Evolutionary conservation across 2,888 invertebrate genomes (phyloP).

Genomic region (Drosophila atripex): DNA sequence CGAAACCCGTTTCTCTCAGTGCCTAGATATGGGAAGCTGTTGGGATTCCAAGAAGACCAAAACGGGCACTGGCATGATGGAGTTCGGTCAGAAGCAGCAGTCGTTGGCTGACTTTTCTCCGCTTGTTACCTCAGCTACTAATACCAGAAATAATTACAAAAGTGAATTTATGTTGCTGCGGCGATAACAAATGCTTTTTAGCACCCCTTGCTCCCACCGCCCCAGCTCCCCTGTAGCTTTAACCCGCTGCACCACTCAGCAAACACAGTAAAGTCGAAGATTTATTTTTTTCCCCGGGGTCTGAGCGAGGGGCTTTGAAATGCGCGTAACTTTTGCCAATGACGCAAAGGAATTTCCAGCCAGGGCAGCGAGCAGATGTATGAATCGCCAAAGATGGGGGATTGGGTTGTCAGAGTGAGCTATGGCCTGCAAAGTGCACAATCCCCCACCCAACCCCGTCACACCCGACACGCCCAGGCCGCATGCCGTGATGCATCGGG

Average conservation of each 20-base stretch:
- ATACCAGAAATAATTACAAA: conserved; percentile 82
- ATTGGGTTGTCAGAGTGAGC: conserved; percentile 44
- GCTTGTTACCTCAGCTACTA: conserved; percentile 76
- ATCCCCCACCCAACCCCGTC: background rate
- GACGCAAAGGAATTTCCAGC: conserved; percentile 55
- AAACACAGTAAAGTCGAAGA: conserved; percentile 60
- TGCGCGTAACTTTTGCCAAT: conserved; percentile 69
- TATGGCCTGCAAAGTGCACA: conserved; percentile 60
- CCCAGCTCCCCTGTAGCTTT: conserved; percentile 4
- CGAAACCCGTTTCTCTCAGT: conserved; percentile 1
- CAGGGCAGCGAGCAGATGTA: conserved; percentile 31
- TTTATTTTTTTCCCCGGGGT: conserved; percentile 58
- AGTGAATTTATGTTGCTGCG: conserved; percentile 81
- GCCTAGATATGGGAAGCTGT: conserved; percentile 5
- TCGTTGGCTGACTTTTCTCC: conserved; percentile 68
- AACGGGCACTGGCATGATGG: conserved; percentile 45
- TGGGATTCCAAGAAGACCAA: background rate
- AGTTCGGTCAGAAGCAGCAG: conserved; percentile 49
- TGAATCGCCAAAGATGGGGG: conserved; percentile 30
- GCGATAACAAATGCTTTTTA: conserved; percentile 80
- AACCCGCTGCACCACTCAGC: conserved; percentile 11
- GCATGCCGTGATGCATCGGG: conserved; percentile 24
- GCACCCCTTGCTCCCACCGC: conserved; percentile 44
- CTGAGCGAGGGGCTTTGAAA: conserved; percentile 13
- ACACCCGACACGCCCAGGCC: background rate